Base-by-base conservation (phyloP, 2,113 vertebrate species). In the Osmerus mordax region DNA sequence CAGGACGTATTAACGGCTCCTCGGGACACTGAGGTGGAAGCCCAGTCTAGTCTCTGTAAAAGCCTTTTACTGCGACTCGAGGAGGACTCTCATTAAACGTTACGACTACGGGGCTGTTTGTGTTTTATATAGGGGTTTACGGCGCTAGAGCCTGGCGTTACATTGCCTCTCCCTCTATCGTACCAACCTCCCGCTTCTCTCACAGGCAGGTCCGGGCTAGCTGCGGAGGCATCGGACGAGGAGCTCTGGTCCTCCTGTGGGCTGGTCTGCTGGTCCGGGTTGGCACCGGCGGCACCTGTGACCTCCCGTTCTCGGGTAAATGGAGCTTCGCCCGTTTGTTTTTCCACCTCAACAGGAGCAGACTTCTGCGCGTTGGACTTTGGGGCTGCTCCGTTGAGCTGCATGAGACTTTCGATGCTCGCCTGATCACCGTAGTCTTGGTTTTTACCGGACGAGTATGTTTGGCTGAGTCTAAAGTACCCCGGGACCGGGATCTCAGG, bases 51-150 rank as follows among this genome's bases (percentile, higher is more conserved):
- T 56, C 54, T n/a, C 54, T 56, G 54, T 56, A 56, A 56, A 56
- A 56, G 54, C 54, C 1, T 56, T 56, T 56, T 56, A 56, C 54
- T 56, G 54, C 54, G n/a, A 18, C 54, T n/a, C n/a, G n/a, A 56
- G 54, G n/a, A 56, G 54, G 54, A 56, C 15, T 15, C 54, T 56
- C 54, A 56, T 56, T 56, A 56, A 56, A 56, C 54, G 54, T 56
- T 56, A 56, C 54, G 54, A 56, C 54, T 56, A n/a, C 54, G 54
- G 54, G 54, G 15, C n/a, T 56, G 54, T 56, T n/a, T 56, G 54
- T 56, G 54, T 56, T 56, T 56, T 56, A 56, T 56, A 18, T 56
- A 7, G 54, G 54, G 54, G 54, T 56, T 56, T 56, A 56, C n/a
- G 14, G n/a, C 54, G 54, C 54, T n/a, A 14, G 54, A 56, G 54